Evolutionary conservation across 1,140 invertebrate genomes (phyloP).

Genomic region (Philaenus spumarius): DNA sequence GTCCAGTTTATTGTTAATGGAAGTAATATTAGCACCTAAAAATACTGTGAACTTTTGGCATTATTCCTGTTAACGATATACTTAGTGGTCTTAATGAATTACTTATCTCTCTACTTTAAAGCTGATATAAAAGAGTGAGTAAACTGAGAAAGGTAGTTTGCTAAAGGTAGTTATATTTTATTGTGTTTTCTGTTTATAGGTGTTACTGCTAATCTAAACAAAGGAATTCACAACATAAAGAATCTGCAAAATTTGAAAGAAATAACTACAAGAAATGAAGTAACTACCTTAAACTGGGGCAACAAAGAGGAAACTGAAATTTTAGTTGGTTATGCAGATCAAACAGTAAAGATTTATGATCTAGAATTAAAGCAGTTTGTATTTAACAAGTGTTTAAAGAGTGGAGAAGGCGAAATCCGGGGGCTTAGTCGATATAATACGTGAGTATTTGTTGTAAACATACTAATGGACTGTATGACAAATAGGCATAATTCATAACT

Average conservation of each 20-base stretch:
- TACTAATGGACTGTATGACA: no score
- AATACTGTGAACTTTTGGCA: no score
- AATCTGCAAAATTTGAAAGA: slow-evolving; percentile 48
- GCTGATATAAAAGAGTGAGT: no score
- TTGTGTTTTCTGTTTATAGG: slow-evolving; percentile 32
- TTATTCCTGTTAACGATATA: no score
- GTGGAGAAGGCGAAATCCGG: slow-evolving; percentile 43
- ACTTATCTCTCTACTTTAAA: no score
- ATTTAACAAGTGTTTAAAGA: slow-evolving; percentile 30
- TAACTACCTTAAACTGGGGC: slow-evolving; percentile 63
- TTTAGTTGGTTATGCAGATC: slow-evolving; percentile 49
- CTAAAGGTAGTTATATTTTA: no score
- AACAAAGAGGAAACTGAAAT: slow-evolving; percentile 57
- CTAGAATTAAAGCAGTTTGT: slow-evolving; percentile 38
- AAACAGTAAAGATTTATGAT: slow-evolving; percentile 49
- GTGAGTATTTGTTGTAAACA: slow-evolving; percentile 40
- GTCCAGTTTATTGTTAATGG: no score
- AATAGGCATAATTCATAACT: no score
- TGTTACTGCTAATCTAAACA: slow-evolving; percentile 35
- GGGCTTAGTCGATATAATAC: slow-evolving; percentile 43
- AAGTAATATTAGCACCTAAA: no score
- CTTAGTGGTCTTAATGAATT: no score
- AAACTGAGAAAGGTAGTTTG: no score
- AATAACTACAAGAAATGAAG: slow-evolving; percentile 44
- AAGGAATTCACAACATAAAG: slow-evolving; percentile 35